These are phyloP conservation scores for Geophilus truncorum DNA, from an alignment of 2,888 invertebrate species.

Conservation along the genomic window DNA sequence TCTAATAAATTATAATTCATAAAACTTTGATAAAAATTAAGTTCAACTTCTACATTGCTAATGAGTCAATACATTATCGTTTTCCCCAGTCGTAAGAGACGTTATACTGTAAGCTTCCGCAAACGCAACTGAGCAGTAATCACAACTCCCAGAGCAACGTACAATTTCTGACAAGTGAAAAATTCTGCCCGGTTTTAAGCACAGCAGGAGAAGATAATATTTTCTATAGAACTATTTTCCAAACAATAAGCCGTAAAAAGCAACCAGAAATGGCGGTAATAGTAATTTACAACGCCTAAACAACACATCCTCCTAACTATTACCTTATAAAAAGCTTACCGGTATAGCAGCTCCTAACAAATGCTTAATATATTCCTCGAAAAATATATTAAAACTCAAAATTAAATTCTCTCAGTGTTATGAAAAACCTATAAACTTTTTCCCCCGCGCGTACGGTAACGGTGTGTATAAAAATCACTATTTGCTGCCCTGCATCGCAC, in stretches of 20 bases:
- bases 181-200: neutral
- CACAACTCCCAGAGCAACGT: neutral
- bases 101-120: neutral
- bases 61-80: no score
- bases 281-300: neutral
- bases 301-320: neutral
- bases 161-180: neutral
- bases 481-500: neutral
- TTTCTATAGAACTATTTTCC: neutral
- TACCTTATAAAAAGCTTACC: neutral
- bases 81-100: no score
- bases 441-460: neutral
- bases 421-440: neutral
- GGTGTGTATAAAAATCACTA: conserved; percentile 4
- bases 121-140: neutral
- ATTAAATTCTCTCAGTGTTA: neutral
- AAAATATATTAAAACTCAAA: neutral
- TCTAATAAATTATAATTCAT: neutral
- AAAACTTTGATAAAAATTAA: no score
- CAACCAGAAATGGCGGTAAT: neutral
- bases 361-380: neutral
- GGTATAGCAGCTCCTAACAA: neutral
- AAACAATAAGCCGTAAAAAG: neutral
- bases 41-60: no score
- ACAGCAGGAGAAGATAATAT: neutral